Percentiles rank a stretch among this genome's conserved stretches.
phyloP scores from a whole-genome alignment of 1,140 invertebrate genomes.

The Tribolium madens region DNA sequence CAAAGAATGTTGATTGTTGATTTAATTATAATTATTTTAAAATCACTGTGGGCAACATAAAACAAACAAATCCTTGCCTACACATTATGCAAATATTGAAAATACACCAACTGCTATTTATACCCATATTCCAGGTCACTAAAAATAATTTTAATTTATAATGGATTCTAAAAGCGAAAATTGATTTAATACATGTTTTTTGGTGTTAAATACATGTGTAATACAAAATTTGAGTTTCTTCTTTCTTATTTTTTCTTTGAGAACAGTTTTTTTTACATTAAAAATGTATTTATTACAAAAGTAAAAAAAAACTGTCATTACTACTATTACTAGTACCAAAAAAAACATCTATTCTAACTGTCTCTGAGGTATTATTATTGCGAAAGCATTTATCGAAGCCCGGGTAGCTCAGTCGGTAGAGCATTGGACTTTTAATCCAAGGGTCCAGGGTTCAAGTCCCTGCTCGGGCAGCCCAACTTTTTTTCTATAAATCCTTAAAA shows the following conservation, averaged over 20 bases:
- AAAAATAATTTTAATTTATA: no score
- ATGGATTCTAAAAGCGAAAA: no score
- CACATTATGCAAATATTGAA: neutral
- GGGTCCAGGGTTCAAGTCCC: constrained; percentile 84
- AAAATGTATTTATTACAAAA: no score
- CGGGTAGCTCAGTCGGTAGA: constrained; percentile 84
- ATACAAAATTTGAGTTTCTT: no score
- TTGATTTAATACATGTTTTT: no score
- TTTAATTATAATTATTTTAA: neutral
- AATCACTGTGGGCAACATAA: neutral
- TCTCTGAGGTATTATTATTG: no score
- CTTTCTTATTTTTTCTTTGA: no score
- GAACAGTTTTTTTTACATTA: no score
- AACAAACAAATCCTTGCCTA: neutral
- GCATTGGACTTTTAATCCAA: constrained; percentile 84
- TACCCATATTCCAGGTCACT: neutral
- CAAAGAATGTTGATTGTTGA: neutral
- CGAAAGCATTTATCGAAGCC: constrained; percentile 64
- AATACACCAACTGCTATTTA: neutral
- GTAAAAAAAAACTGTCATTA: no score
- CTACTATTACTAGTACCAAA: no score
- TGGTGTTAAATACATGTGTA: no score
- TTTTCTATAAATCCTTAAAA: constrained; percentile 12
- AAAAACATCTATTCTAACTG: no score
- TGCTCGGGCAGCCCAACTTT: constrained; percentile 74